Evolutionary conservation across 2,888 invertebrate genomes (phyloP), one percentile per base, ranked within the genome.

Genomic region (Aproaerema taeniolella): DNA sequence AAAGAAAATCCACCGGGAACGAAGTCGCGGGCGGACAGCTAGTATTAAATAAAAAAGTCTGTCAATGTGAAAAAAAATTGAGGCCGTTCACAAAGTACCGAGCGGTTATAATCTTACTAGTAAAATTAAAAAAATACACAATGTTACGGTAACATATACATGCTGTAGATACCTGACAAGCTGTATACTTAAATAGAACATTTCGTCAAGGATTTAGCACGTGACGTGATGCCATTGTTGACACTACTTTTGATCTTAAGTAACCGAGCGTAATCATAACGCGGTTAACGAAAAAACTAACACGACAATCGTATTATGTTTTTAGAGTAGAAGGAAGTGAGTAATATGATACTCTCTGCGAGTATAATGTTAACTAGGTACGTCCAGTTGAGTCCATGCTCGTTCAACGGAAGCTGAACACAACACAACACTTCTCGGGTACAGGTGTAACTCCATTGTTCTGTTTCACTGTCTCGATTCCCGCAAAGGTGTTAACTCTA

Each of bases 361-460:
- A 17, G 37, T 41, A 37, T 37, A 37, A 41, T 31, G 37, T 41
- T 37, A 32, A 28, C 39, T 30, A 28, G 12, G 16, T 9, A 12
- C 32, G 15, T 10, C 25, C n/a, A n/a, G n/a, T n/a, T n/a, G n/a
- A n/a, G 38, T 20, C 33, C 38, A 38, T 38, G 42, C 38, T 42
- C 38, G 42, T 17, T 41, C 37, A 35, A 42, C 42, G 42, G 38
- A 34, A 42, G 35, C 41, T 29, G 32, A 28, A 35, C 26, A 28
- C 37, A 11, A 37, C 29, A 26, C 29, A 37, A 37, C 37, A 30
- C 37, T 16, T 20, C 37, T 29, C 17, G 20, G 29, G 9, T 28
- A 30, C 29, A 13, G 25, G 35, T 16, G 26, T 28, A 10, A 35
- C n/a, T 4, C 7, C n/a, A n/a, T n/a, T n/a, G n/a, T n/a, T n/a